Evolutionary conservation across 2,797 vertebrate genomes (phyloP).

Genomic region (Phoeniculus purpureus): DNA sequence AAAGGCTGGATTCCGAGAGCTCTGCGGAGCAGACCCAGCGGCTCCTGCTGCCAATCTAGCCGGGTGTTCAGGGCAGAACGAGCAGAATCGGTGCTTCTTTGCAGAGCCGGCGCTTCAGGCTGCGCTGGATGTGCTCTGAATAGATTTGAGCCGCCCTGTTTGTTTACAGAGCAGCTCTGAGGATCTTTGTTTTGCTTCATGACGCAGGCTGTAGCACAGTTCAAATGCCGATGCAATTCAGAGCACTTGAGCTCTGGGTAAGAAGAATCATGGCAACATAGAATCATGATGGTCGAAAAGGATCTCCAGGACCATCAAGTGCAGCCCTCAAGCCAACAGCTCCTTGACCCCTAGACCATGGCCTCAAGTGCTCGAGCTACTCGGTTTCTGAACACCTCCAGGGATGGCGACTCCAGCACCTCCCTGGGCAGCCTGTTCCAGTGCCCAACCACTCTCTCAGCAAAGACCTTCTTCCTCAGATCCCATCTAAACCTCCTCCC

Average conservation of each 20-base stretch:
- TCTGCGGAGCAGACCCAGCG: neutral
- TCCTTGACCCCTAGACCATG: no score
- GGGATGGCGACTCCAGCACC: no score
- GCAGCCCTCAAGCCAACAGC: no score
- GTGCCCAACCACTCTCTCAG: no score
- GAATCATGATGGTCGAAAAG: no score
- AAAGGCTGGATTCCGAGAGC: conserved; percentile 42
- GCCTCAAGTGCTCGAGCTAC: no score
- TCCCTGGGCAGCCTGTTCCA: no score
- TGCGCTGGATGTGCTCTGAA: neutral
- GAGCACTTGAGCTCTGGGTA: neutral
- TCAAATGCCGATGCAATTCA: neutral
- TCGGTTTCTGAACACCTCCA: no score
- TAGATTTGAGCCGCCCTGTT: conserved; percentile 4
- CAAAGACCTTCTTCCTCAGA: no score
- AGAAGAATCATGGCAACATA: neutral
- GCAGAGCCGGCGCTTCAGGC: neutral
- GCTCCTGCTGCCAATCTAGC: conserved; percentile 32
- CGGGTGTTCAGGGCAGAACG: conserved; percentile 25
- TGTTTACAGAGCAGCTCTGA: neutral
- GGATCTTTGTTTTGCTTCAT: neutral
- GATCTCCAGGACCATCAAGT: no score
- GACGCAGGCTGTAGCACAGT: neutral
- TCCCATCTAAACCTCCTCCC: no score
- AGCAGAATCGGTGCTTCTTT: conserved; percentile 37